These are phyloP conservation scores for Dione juno DNA, from an alignment of 2,888 invertebrate species.

Conservation along the genomic window DNA sequence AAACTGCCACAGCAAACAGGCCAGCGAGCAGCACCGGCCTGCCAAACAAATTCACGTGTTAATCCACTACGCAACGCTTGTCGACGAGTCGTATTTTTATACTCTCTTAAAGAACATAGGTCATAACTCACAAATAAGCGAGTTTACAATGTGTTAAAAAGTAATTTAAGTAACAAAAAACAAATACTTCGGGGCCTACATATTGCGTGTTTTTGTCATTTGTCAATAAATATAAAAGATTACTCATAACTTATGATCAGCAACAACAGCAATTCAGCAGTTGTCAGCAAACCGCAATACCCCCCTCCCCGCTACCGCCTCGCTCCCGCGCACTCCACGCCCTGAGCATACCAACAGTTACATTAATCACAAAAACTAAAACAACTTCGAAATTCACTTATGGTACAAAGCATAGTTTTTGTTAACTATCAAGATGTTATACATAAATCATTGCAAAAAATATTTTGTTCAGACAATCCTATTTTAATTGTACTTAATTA, in stretches of 20 bases:
- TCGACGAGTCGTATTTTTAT: neutral
- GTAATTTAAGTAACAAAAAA: conserved; percentile 4
- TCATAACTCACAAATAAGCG: neutral
- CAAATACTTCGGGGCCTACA: conserved; percentile 33
- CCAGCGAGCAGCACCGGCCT: conserved; percentile 83
- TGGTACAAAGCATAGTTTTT: conserved; percentile 13
- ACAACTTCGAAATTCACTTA: conserved; percentile 15
- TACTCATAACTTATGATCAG: conserved; percentile 82
- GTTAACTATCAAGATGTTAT: conserved; percentile 36
- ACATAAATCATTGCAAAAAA: conserved; percentile 45
- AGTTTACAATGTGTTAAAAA: conserved; percentile 12
- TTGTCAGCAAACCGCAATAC: conserved; percentile 81
- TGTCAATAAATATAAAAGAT: conserved; percentile 73
- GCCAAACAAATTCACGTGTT: conserved; percentile 80
- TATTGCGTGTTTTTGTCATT: conserved; percentile 32
- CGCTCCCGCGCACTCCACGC: conserved; percentile 79
- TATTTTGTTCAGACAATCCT: conserved; percentile 38
- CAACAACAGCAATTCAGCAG: conserved; percentile 82
- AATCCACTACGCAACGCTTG: conserved; percentile 56
- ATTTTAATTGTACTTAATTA: conserved; percentile 29
- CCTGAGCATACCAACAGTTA: conserved; percentile 81
- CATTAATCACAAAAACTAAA: conserved; percentile 54
- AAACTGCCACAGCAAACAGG: conserved; percentile 82
- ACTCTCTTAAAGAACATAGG: conserved; percentile 2
- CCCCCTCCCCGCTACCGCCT: conserved; percentile 76